Conservation (phyloP, 2,888 invertebrate genomes). For the Linnaemya vulpina region DNA sequence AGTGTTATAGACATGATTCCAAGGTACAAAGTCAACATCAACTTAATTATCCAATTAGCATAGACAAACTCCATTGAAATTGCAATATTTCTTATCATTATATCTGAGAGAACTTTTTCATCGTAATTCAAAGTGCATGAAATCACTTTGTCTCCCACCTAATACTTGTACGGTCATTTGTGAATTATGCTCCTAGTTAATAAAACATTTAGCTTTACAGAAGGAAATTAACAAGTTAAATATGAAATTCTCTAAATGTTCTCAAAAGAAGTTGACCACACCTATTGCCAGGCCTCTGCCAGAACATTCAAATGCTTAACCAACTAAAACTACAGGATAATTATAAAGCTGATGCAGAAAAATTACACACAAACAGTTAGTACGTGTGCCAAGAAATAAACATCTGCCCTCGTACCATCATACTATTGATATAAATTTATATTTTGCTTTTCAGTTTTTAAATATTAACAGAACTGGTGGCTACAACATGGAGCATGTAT, state of each 20-base stretch:
- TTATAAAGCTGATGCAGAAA: neutral
- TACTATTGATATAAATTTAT: constrained; percentile 34
- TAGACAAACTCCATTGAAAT: too few relatives aligned
- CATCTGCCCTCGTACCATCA: constrained; percentile 59
- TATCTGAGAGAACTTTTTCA: too few relatives aligned
- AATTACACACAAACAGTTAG: constrained; percentile 29
- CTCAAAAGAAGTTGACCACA: constrained; percentile 27
- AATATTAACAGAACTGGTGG: constrained; percentile 20
- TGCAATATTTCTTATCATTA: too few relatives aligned
- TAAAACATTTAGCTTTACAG: too few relatives aligned
- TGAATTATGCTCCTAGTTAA: too few relatives aligned
- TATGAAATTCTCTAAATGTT: neutral
- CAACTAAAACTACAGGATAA: constrained; percentile 37
- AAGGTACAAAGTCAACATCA: too few relatives aligned
- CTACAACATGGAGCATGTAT: neutral
- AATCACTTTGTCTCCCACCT: neutral
- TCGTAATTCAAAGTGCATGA: neutral
- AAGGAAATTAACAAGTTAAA: neutral
- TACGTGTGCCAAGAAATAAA: constrained; percentile 65
- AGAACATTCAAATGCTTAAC: constrained; percentile 21
- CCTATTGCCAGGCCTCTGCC: constrained; percentile 40
- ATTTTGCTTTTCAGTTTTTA: constrained; percentile 9
- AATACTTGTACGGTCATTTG: neutral
- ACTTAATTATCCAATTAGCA: too few relatives aligned
- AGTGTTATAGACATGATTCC: too few relatives aligned